Percentiles rank a stretch among this genome's conserved stretches.
Conservation (phyloP, 2,888 invertebrate species). For the Temnothorax ravouxi region DNA sequence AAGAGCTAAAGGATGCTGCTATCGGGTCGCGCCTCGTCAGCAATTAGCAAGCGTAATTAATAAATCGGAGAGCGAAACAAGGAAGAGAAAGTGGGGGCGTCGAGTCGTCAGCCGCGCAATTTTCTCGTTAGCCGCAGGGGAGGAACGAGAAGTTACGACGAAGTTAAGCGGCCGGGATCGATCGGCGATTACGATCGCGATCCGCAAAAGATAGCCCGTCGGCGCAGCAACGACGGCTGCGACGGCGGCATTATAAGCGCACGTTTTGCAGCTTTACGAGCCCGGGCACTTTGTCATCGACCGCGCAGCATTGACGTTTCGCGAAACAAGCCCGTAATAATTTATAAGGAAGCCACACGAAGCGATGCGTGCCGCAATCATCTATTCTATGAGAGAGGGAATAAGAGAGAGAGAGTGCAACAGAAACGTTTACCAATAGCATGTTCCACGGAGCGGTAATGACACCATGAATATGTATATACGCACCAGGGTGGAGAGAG, state of each 20-base stretch:
- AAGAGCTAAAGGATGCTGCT: not conserved
- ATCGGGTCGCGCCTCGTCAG: slow-evolving; percentile 23
- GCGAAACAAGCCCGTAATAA: slow-evolving; percentile 75
- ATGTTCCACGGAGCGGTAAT: slow-evolving; percentile 83
- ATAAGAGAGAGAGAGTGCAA: slow-evolving; percentile 59
- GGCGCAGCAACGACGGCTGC: slow-evolving; percentile 13
- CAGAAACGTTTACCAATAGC: slow-evolving; percentile 82
- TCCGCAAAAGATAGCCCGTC: slow-evolving; percentile 42
- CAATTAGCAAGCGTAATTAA: slow-evolving; percentile 52
- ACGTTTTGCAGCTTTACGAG: slow-evolving; percentile 67
- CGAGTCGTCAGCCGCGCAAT: slow-evolving; percentile 51
- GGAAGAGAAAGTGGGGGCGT: slow-evolving; percentile 27
- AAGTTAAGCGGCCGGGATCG: slow-evolving; percentile 63
- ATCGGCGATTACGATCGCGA: slow-evolving; percentile 71
- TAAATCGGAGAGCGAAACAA: slow-evolving; percentile 31
- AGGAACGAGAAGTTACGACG: slow-evolving; percentile 38
- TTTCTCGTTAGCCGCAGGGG: slow-evolving; percentile 50
- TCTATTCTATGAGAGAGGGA: slow-evolving; percentile 70
- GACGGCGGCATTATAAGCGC: slow-evolving; percentile 46
- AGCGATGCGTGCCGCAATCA: slow-evolving; percentile 64
- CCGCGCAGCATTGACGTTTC: slow-evolving; percentile 72
- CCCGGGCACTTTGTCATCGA: slow-evolving; percentile 74
- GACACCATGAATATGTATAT: slow-evolving; percentile 84
- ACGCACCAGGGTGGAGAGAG: slow-evolving; percentile 66
- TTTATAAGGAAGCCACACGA: slow-evolving; percentile 74